A percentile compares a stretch with the other conserved stretches of the same genome.
These are phyloP conservation scores for Gorsachius magnificus DNA, from an alignment of 2,797 vertebrate species.

Conservation along the genomic window DNA sequence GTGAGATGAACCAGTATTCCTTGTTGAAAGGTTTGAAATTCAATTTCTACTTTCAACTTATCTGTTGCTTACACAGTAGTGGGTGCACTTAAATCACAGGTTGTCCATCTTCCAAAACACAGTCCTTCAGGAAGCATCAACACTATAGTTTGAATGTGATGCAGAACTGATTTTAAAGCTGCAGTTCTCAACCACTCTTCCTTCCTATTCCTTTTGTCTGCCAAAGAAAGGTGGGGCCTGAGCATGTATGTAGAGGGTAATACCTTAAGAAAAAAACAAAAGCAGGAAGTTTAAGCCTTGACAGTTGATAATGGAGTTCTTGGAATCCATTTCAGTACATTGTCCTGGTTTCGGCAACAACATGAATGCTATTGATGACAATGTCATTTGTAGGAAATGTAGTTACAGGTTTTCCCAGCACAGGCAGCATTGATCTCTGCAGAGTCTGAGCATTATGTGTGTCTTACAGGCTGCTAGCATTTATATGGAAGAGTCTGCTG, in stretches of 20 bases:
- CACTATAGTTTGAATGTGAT: accelerated
- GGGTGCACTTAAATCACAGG: neutral
- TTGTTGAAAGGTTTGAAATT: neutral
- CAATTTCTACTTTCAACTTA: neutral
- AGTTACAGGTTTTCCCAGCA: neutral
- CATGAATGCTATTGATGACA: neutral
- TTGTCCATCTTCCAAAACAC: neutral
- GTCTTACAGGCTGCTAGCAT: neutral
- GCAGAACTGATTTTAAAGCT: neutral
- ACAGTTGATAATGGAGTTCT: neutral
- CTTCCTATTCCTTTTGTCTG: neutral
- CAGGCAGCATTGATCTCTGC: neutral
- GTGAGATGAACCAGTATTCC: neutral
- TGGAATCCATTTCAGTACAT: neutral
- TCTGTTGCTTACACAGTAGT: neutral
- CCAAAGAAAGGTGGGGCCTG: neutral
- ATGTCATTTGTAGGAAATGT: neutral
- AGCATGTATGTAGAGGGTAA: neutral
- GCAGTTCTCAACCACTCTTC: neutral
- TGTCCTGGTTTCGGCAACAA: no score
- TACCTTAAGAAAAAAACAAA: neutral
- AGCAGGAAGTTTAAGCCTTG: neutral
- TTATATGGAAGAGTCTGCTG: neutral
- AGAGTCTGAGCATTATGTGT: neutral
- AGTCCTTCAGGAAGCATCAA: neutral